Conservation (phyloP, 2,888 invertebrate genomes). For the Limulus polyphemus region DNA sequence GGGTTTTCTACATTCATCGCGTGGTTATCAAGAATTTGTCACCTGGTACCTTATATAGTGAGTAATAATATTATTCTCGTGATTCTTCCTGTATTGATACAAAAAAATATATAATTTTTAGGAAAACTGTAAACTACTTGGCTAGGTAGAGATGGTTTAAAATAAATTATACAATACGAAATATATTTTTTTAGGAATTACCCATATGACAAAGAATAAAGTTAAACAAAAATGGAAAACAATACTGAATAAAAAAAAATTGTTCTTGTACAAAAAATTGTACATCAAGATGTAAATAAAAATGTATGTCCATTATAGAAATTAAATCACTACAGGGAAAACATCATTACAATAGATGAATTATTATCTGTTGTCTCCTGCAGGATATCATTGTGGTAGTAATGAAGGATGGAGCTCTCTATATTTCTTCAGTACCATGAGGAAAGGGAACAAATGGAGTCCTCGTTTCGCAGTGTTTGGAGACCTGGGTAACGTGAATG, state of each 20-base stretch:
- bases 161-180: no score
- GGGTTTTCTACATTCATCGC: constrained; percentile 62
- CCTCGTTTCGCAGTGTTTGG: constrained; percentile 25
- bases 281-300: neutral
- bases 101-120: no score
- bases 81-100: no score
- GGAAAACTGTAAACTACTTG: no score
- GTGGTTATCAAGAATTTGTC: constrained; percentile 44
- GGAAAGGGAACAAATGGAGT: constrained; percentile 27
- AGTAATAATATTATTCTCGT: no score
- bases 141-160: no score
- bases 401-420: constrained; percentile 30
- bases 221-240: no score
- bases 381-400: constrained; percentile 29
- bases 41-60: constrained; percentile 11
- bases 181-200: no score
- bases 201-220: no score
- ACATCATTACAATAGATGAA: neutral
- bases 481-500: constrained; percentile 27
- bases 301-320: neutral
- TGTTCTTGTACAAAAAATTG: no score
- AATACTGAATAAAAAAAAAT: no score
- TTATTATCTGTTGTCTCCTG: constrained; percentile 22
- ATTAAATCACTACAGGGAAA: no score
- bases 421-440: constrained; percentile 32